Evolutionary conservation across 2,888 invertebrate genomes (phyloP).

Genomic region (Poecilobothrus nobilitatus): DNA sequence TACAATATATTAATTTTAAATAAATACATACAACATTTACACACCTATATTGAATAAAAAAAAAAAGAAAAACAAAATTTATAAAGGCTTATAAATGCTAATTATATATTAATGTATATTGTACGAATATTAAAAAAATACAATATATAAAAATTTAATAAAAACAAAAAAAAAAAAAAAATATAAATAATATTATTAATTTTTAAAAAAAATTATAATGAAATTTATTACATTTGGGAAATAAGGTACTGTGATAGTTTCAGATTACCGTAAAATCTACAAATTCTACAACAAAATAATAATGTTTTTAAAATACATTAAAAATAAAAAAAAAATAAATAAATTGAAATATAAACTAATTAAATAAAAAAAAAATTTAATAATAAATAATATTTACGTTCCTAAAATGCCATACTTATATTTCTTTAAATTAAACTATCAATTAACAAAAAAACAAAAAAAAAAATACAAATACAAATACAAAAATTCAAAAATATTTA

Average conservation of each 20-base stretch:
- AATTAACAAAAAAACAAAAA: too few relatives aligned
- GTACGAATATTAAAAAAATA: too few relatives aligned
- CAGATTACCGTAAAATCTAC: not conserved
- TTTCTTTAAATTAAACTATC: too few relatives aligned
- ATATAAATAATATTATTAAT: not conserved
- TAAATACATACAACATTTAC: not conserved
- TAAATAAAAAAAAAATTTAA: too few relatives aligned
- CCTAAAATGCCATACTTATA: not conserved
- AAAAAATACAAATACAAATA: too few relatives aligned
- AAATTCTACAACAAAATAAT: not conserved
- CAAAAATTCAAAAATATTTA: too few relatives aligned
- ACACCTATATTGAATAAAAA: not conserved
- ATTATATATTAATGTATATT: too few relatives aligned
- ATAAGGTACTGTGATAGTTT: conserved; percentile 6
- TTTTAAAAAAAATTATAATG: too few relatives aligned
- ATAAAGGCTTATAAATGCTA: too few relatives aligned
- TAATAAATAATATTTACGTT: not conserved
- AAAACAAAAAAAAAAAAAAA: not conserved
- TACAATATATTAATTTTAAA: not conserved
- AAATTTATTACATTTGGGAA: not conserved
- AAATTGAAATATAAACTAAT: not conserved
- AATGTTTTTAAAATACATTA: too few relatives aligned
- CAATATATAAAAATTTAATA: not conserved
- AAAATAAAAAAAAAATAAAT: not conserved
- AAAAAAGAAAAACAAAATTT: not conserved